phyloP scores from a whole-genome alignment of 2,888 invertebrate species.

The Allophyes oxyacanthae region DNA sequence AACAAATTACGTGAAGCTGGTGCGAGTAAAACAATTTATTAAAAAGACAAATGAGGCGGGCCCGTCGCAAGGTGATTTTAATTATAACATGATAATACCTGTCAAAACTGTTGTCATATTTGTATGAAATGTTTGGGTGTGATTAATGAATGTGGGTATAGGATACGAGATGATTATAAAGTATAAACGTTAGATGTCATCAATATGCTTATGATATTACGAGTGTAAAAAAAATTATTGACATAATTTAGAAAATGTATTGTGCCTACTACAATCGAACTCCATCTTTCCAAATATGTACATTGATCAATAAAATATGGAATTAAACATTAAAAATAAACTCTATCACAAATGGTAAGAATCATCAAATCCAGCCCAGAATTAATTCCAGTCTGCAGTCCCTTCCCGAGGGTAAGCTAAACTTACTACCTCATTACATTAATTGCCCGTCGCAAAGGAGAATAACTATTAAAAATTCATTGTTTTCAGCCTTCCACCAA shows the following conservation, averaged over 20 bases:
- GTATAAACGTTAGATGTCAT: too few relatives aligned
- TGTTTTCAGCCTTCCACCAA: conserved; percentile 75
- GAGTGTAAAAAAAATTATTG: too few relatives aligned
- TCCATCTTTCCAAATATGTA: conserved; percentile 17
- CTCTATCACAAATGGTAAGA: conserved; percentile 52
- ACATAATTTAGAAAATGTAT: too few relatives aligned
- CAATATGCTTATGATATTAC: too few relatives aligned
- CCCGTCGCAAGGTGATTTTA: conserved; percentile 71
- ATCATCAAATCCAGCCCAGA: conserved; percentile 62
- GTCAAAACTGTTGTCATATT: conserved; percentile 51
- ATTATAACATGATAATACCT: conserved; percentile 71
- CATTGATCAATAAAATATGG: conserved; percentile 25
- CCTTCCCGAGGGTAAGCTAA: conserved; percentile 64
- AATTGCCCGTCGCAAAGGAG: conserved; percentile 79
- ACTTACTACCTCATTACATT: conserved; percentile 82
- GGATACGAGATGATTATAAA: background rate
- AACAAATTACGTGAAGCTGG: conserved; percentile 78
- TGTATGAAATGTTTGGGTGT: conserved; percentile 14
- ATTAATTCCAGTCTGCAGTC: conserved; percentile 68
- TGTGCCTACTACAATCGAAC: too few relatives aligned
- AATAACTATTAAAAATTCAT: conserved; percentile 86
- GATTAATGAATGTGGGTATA: conserved; percentile 34
- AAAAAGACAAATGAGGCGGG: conserved; percentile 75
- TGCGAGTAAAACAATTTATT: conserved; percentile 82
- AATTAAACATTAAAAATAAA: conserved; percentile 47